Evolutionary conservation across 2,888 invertebrate genomes (phyloP).

Genomic region (Sminthurinus aureus): DNA sequence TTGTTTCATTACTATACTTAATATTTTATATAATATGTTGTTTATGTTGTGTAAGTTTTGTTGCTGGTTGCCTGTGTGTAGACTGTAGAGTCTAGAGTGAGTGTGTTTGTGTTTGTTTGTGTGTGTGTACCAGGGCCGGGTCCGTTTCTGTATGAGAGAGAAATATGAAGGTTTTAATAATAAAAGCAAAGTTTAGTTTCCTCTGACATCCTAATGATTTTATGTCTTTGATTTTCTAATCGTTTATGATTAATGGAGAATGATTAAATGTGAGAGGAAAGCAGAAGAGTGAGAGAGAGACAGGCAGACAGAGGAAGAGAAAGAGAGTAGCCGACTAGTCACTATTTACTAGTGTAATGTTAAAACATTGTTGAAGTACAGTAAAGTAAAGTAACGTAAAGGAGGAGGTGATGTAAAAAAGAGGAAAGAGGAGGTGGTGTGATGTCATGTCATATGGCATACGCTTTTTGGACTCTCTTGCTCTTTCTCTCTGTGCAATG

Average conservation of each 20-base stretch:
- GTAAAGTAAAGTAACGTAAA: too few species aligned
- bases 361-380: too few species aligned
- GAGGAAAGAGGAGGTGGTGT: constrained; percentile 26
- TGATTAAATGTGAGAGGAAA: constrained; percentile 37
- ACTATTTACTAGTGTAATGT: too few species aligned
- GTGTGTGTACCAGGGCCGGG: neutral
- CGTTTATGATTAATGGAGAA: constrained; percentile 38
- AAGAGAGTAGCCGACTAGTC: too few species aligned
- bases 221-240: constrained; percentile 40
- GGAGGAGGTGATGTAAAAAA: neutral
- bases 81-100: too few species aligned
- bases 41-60: too few species aligned
- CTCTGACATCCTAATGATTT: constrained; percentile 31
- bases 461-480: neutral
- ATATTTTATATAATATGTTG: too few species aligned
- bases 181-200: constrained; percentile 34
- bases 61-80: too few species aligned
- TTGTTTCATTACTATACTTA: neutral
- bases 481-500: neutral
- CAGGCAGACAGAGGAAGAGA: neutral
- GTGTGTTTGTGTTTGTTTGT: neutral
- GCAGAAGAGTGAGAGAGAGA: neutral
- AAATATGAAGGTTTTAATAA: constrained; percentile 26
- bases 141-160: neutral
- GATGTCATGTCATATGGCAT: constrained; percentile 31